Conservation (phyloP, 1,140 invertebrate species). For the Rhagoletis zephyria region DNA sequence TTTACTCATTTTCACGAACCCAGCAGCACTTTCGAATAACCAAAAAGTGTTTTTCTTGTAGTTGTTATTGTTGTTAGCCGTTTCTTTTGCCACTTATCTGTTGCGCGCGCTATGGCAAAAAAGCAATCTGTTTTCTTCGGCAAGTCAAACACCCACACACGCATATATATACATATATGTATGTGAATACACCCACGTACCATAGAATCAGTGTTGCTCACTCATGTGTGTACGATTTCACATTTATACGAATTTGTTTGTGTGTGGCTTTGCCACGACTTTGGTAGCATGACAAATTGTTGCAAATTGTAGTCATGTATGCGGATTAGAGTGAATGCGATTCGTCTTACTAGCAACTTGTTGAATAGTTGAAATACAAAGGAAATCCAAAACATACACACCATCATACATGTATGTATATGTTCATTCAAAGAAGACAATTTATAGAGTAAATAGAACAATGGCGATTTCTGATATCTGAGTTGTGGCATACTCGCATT, state of each 20-base stretch:
- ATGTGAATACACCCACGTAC: not conserved
- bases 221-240: constrained; percentile 31
- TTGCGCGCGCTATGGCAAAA: constrained; percentile 34
- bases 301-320: constrained; percentile 51
- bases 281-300: constrained; percentile 45
- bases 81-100: constrained; percentile 45
- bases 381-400: not conserved
- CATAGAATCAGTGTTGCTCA: constrained; percentile 21
- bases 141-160: not conserved
- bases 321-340: constrained; percentile 31
- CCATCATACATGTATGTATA: not conserved
- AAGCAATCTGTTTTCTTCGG: constrained; percentile 49
- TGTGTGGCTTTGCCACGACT: not conserved
- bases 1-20: constrained; percentile 21
- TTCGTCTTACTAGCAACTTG: constrained; percentile 53
- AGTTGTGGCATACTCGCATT: not conserved
- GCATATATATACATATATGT: not conserved
- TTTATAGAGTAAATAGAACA: not conserved
- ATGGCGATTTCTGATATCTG: not conserved
- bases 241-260: constrained; percentile 14
- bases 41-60: not conserved
- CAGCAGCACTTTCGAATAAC: not conserved
- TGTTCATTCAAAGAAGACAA: too few relatives aligned
- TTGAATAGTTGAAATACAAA: constrained; percentile 37
- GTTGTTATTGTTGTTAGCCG: not conserved